phyloP scores from a whole-genome alignment of 92 coral and sea anemone species.

The Phenganax stokvisi region DNA sequence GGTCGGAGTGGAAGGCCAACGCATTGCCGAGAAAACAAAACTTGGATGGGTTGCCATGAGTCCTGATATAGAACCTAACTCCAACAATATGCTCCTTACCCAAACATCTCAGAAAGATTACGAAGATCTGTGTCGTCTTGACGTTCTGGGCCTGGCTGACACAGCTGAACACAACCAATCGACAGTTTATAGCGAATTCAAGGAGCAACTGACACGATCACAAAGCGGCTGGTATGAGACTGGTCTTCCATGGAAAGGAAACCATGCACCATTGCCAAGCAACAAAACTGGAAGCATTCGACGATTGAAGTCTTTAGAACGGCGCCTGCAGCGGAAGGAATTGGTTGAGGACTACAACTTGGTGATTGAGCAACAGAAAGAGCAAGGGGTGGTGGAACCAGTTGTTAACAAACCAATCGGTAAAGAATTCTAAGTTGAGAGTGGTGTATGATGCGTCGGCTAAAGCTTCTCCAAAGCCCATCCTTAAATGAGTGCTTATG shows the following conservation, averaged over 20 bases:
- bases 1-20: slow-evolving; percentile 13
- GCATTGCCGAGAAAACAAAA: slow-evolving; percentile 4
- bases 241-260: slow-evolving; percentile 23
- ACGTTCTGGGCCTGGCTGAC: slow-evolving; percentile 14
- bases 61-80: slow-evolving; percentile 3
- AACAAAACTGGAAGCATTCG: slow-evolving; percentile 17
- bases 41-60: slow-evolving; percentile 11
- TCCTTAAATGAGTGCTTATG: background rate
- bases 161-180: slow-evolving; percentile 9
- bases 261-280: slow-evolving; percentile 17
- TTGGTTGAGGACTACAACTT: background rate
- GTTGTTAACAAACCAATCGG: background rate
- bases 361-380: background rate
- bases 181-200: background rate
- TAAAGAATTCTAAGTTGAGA: slow-evolving; percentile 13
- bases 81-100: slow-evolving; percentile 1
- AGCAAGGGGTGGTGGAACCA: slow-evolving; percentile 13
- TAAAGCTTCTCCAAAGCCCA: background rate
- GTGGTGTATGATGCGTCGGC: slow-evolving; percentile 32
- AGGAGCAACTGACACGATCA: slow-evolving; percentile 18
- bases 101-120: slow-evolving; percentile 10
- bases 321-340: background rate
- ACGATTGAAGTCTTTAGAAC: background rate
- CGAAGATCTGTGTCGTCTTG: slow-evolving; percentile 12
- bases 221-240: slow-evolving; percentile 34